Evolutionary conservation across 2,113 vertebrate species (phyloP), one percentile per base, ranked within the genome.

Genomic region (Tyrannus savana): DNA sequence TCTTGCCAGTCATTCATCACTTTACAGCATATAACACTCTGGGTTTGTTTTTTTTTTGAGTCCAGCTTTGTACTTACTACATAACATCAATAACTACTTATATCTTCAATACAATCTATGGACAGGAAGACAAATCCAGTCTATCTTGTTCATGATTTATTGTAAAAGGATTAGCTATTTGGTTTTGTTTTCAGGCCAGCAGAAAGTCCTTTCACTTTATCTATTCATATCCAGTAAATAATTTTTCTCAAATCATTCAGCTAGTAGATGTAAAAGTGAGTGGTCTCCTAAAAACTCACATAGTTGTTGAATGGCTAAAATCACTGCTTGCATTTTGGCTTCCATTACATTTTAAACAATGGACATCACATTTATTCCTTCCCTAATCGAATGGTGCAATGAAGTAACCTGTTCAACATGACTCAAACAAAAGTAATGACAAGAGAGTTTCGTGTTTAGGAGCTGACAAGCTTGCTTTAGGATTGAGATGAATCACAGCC

Each of bases 11-110:
- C n/a, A 49, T 85, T 87, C 39, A 39, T 91, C 35, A 50, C 50
- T 85, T 9, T 16, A 47, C n/a, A 91, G 41, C 47, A 60, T 63
- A 24, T 83, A 89, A 79, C 83, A 87, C 24, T 91, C 55, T 23
- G 42, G 12, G 62, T 9, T 2, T 74, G 76, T 14, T 44, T 44
- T 16, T 75, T 60, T 44, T 30, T 56, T 22, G 9, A 35, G 17
- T 92, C 37, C 47, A 74, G 10, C 58, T 79, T 94, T 68, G 27
- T 78, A 68, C 59, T 88, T 75, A 30, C n/a, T 50, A 4, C 62
- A 28, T 55, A 77, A n/a, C 46, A 87, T 91, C 93, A 85, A 31
- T 94, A 96, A 84, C n/a, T 92, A 60, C 80, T 94, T 94, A 50
- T 46, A 75, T 89, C 42, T 96, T 95, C 56, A 85, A 12, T 89